Evolutionary conservation across 2,797 vertebrate species (phyloP), one percentile per base, ranked within the genome.

Genomic region (Melanotaenia parkinsoni): DNA sequence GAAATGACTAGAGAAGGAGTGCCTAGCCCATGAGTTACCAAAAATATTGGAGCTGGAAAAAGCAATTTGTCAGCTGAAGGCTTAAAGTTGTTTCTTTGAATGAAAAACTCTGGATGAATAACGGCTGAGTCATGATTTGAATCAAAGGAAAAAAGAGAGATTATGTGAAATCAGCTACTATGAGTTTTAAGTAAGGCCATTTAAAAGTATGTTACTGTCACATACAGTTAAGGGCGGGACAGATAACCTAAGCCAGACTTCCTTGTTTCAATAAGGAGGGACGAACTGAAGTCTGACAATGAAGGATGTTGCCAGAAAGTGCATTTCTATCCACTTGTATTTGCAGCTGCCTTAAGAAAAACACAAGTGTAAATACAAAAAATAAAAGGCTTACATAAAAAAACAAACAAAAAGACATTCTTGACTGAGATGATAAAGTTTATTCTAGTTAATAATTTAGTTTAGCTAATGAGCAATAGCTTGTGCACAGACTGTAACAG

Each of bases 81-180:
- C 7, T 51, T n/a, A 51, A 12, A 51, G 20, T 26, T 53, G 22
- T 47, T 47, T 8, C 5, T 0, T 4, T 24, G 11, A 9, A 6
- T 2, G 6, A 20, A 10, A n/a, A n/a, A 4, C 20, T 10, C 7
- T 51, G 22, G 3, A 24, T 12, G 3, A 24, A 26, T 26, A 24
- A 53, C 22, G 14, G 10, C 22, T 67, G 56, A 47, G 40, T 58
- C 40, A 22, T 24, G 65, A 14, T 22, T 67, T 30, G 43, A 67
- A 57, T 67, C 37, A 33, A 30, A 58, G 53, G 20, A 22, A 18
- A 67, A 58, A 32, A 13, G 1, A 54, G 18, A 45, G 26, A 56
- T 38, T 8, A 32, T 10, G 26, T 22, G 28, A 22, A 35, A 67
- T 8, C 5, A 20, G 33, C 18, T 43, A 35, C 12, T n/a, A 8